These are phyloP conservation scores for Diphyllodes magnificus DNA, from an alignment of 2,113 vertebrate species.

Conservation along the genomic window DNA sequence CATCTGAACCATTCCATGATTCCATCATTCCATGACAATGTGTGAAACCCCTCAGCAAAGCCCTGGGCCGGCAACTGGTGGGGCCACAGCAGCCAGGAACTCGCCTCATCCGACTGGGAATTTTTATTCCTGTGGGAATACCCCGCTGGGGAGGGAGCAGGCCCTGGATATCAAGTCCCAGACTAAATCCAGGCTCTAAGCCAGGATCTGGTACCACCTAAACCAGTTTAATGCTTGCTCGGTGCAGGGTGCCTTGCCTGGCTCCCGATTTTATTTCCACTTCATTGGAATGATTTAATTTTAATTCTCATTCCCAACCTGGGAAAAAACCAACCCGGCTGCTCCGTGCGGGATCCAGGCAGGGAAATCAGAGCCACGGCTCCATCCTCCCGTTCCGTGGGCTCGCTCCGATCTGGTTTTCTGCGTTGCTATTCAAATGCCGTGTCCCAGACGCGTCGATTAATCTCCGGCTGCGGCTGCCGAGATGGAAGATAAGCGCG, in stretches of 20 bases:
- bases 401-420: neutral
- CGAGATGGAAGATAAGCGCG: neutral
- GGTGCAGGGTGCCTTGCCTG: neutral
- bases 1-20: neutral
- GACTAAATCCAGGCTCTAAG: neutral
- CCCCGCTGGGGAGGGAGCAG: neutral
- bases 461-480: neutral
- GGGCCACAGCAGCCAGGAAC: neutral
- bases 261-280: rapidly evolving
- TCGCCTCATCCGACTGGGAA: neutral
- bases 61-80: neutral
- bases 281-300: neutral
- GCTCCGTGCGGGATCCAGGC: neutral
- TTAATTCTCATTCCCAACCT: neutral
- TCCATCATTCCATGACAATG: rapidly evolving
- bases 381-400: neutral
- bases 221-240: neutral
- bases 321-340: neutral
- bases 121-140: neutral
- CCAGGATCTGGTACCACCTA: neutral
- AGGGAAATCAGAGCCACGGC: neutral
- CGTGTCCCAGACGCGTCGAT: neutral
- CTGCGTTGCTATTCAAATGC: neutral
- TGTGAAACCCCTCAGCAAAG: neutral
- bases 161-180: neutral